phyloP scores from a whole-genome alignment of 2,888 invertebrate genomes.

The Temnothorax unifasciatus region DNA sequence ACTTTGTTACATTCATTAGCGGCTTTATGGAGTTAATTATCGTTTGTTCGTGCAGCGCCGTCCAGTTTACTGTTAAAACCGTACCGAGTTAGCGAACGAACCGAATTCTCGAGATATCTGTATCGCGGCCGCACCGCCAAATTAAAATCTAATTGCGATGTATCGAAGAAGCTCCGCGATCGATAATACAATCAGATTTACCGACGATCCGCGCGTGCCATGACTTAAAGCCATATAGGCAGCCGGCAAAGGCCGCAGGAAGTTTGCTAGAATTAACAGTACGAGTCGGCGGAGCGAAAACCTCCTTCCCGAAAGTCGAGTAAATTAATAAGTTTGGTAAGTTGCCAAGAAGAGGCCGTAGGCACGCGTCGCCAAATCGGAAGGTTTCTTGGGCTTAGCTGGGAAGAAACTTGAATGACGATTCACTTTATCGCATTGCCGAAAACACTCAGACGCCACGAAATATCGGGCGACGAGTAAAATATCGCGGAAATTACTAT shows the following conservation, averaged over 20 bases:
- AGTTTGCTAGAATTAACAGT: conserved; percentile 57
- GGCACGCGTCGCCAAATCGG: conserved; percentile 61
- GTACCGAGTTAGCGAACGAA: background rate
- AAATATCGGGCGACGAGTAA: conserved; percentile 50
- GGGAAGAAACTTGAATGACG: conserved; percentile 58
- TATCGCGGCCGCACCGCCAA: background rate
- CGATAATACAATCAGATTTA: conserved; percentile 28
- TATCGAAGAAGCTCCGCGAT: background rate
- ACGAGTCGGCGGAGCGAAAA: conserved; percentile 22
- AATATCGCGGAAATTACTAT: conserved; percentile 36
- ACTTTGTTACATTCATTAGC: conserved; percentile 50
- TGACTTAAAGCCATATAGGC: conserved; percentile 4
- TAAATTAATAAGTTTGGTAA: conserved; percentile 72
- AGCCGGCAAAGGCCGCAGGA: background rate
- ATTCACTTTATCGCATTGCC: conserved; percentile 56
- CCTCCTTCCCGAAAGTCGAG: conserved; percentile 61
- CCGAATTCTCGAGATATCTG: conserved; percentile 24
- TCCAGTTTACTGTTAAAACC: conserved; percentile 10
- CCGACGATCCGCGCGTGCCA: conserved; percentile 5
- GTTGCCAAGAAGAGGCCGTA: conserved; percentile 49
- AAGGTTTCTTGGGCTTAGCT: conserved; percentile 37
- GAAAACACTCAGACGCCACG: conserved; percentile 57
- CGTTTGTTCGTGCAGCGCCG: conserved; percentile 2
- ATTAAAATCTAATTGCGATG: conserved; percentile 29
- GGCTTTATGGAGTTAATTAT: conserved; percentile 43